Evolutionary conservation across 2,797 vertebrate species (phyloP), one percentile per base, ranked within the genome.

Genomic region (Pyrocephalus nanus): DNA sequence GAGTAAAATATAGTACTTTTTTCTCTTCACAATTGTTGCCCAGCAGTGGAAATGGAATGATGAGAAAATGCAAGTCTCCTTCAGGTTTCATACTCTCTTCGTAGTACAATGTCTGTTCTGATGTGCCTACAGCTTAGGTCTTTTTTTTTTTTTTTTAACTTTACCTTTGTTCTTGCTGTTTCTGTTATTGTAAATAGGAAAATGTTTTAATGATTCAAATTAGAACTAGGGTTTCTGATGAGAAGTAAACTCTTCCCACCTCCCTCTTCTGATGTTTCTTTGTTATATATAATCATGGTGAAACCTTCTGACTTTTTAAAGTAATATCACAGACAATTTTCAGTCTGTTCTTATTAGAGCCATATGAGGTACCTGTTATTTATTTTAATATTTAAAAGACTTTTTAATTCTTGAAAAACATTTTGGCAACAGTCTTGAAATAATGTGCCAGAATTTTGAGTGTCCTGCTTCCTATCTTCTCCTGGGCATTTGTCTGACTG

Each of bases 271-370:
- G 21, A 40, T 76, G 36, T 77, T 81, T 81, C 30, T 85, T 90
- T 94, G n/a, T 86, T 88, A 8, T 12, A 20, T 20, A 16, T 42
- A 69, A 51, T 69, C 51, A 42, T 26, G 45, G 48, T 38, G 36
- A 95, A 86, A 80, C n/a, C 18, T 95, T 78, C 48, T 80, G 50
- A 88, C 57, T 88, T 93, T 79, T 93, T 38, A 74, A 88, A 71
- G 21, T 76, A 61, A 54, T 73, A 57, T 83, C n/a, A 65, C 15
- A 64, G 61, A 45, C n/a, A 48, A 30, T 87, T 78, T 64, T 70
- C 38, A 74, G 58, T 64, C 70, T 88, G 40, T 55, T 94, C 25
- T 40, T 80, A 71, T 79, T 61, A 66, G 26, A 89, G 6, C 26
- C 29, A 17, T 36, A 23, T 82, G 61, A 91, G 29, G 42, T 62